Percentiles rank a stretch among this genome's conserved stretches.
Conservation (phyloP, 2,797 vertebrate species). For the Catharus ustulatus region DNA sequence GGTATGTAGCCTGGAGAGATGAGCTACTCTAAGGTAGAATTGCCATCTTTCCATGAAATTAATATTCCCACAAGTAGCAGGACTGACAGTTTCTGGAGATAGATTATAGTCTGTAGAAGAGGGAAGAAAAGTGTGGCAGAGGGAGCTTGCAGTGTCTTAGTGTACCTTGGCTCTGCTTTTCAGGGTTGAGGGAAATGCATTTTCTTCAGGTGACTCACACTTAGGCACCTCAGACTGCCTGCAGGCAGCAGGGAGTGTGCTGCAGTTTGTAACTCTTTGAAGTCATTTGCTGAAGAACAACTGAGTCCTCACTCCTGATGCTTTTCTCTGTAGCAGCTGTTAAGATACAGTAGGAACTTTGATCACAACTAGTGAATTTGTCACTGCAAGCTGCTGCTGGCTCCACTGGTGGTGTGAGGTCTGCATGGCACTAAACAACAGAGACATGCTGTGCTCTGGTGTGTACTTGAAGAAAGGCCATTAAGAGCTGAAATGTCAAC, state of each 20-base stretch:
- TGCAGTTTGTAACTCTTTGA: not conserved
- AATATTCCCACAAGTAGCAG: not conserved
- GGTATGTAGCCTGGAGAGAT: slow-evolving; percentile 4
- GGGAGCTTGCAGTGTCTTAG: not conserved
- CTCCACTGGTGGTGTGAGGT: slow-evolving; percentile 2
- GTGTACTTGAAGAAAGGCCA: slow-evolving; percentile 9
- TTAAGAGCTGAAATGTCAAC: slow-evolving; percentile 41
- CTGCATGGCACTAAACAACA: not conserved
- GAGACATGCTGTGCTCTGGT: slow-evolving; percentile 14
- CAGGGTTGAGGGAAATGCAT: not conserved
- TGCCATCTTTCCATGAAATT: not conserved
- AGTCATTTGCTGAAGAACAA: not conserved
- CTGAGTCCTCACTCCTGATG: not conserved
- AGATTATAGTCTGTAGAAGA: not conserved
- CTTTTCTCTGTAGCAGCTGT: not conserved
- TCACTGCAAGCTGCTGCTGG: not conserved
- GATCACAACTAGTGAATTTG: not conserved
- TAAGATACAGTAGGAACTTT: not conserved
- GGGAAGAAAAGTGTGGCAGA: not conserved
- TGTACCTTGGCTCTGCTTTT: not conserved
- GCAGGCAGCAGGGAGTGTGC: not conserved
- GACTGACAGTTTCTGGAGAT: not conserved
- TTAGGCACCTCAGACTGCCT: not conserved
- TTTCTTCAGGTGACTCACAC: not conserved
- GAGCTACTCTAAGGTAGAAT: not conserved